These are phyloP conservation scores for Homalodisca vitripennis DNA, from an alignment of 1,140 invertebrate species.

Conservation along the genomic window DNA sequence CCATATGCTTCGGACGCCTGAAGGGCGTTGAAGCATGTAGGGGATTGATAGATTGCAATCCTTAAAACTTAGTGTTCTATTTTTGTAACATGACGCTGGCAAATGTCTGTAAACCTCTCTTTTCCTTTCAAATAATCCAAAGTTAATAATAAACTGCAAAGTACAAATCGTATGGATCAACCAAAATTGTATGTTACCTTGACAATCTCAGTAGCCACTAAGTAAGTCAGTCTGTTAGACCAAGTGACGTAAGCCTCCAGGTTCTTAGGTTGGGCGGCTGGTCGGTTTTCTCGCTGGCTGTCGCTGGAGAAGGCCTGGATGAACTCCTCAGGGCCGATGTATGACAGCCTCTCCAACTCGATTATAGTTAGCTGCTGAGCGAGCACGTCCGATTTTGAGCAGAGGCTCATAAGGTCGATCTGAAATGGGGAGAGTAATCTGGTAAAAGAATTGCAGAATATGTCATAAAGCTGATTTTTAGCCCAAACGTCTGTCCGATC, in stretches of 20 bases:
- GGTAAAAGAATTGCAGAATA: not conserved
- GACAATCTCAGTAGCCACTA: conserved; percentile 90
- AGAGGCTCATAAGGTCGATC: conserved; percentile 49
- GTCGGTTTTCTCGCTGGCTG: conserved; percentile 42
- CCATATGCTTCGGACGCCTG: too few species aligned
- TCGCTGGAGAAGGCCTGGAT: conserved; percentile 86
- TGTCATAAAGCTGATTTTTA: not conserved
- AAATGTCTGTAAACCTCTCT: too few species aligned
- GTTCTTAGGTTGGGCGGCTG: conserved; percentile 81
- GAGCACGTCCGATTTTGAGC: conserved; percentile 73
- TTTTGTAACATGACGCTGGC: too few species aligned
- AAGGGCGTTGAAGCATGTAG: too few species aligned
- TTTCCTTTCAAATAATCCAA: too few species aligned
- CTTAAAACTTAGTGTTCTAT: too few species aligned
- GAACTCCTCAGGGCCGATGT: conserved; percentile 94
- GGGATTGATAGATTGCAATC: too few species aligned
- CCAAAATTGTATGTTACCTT: too few species aligned
- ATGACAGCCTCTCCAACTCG: conserved; percentile 87
- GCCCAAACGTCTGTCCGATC: too few species aligned
- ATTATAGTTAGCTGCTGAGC: conserved; percentile 94
- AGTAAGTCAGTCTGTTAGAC: conserved; percentile 94
- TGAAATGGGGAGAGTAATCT: not conserved
- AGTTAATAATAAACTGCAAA: too few species aligned
- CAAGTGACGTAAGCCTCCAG: conserved; percentile 95
- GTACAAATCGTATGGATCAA: too few species aligned